phyloP scores from a whole-genome alignment of 2,888 invertebrate genomes.

The Nemotelus nigrinus region DNA sequence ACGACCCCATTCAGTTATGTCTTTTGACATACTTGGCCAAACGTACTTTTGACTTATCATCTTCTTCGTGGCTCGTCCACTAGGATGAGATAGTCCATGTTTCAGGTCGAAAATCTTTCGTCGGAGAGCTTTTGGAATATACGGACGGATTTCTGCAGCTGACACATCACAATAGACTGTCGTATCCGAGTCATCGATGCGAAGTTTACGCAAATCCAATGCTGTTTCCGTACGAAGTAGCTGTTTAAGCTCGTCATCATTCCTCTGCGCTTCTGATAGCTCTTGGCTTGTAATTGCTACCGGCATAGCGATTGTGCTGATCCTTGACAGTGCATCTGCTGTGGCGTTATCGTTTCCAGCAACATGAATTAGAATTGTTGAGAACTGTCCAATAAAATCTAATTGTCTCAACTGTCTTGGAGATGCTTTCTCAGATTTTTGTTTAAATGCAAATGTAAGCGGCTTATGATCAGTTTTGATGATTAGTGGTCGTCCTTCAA shows the following conservation, averaged over 20 bases:
- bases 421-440: too few species aligned
- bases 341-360: constrained; percentile 13
- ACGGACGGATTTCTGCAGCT: not conserved
- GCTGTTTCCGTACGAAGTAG: constrained; percentile 9
- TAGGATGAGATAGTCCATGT: constrained; percentile 49
- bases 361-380: constrained; percentile 14
- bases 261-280: constrained; percentile 46
- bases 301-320: not conserved
- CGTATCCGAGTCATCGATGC: constrained; percentile 28
- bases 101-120: constrained; percentile 46
- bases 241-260: constrained; percentile 45
- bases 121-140: constrained; percentile 38
- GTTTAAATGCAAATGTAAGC: too few species aligned
- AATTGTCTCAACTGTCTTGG: constrained; percentile 59
- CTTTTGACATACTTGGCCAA: constrained; percentile 45
- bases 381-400: constrained; percentile 48
- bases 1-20: too few species aligned
- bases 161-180: constrained; percentile 26
- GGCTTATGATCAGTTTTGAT: too few species aligned
- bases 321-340: constrained; percentile 19
- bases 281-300: constrained; percentile 43
- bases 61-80: constrained; percentile 33
- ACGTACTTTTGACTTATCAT: constrained; percentile 42
- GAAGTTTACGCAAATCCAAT: constrained; percentile 22
- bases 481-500: too few species aligned